These are phyloP conservation scores for Timema podura DNA, from an alignment of 2,888 invertebrate genomes.

Conservation along the genomic window DNA sequence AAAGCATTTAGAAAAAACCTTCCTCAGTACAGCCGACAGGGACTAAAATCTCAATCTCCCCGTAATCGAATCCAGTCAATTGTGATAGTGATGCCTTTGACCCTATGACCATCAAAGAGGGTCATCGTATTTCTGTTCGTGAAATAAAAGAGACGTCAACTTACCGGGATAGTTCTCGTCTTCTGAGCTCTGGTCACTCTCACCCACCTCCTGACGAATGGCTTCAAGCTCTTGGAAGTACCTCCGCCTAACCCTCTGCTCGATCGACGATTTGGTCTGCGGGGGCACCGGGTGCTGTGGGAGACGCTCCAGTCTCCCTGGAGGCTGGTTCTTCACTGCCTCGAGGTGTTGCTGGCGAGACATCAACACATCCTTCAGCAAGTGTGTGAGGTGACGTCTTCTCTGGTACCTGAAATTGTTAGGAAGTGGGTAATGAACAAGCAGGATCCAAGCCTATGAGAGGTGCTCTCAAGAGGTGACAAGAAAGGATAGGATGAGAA, in stretches of 20 bases:
- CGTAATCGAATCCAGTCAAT: too few species aligned
- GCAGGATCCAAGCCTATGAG: too few species aligned
- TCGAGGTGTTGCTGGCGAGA: conserved; percentile 68
- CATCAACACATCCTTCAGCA: conserved; percentile 69
- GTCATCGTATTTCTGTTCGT: neutral
- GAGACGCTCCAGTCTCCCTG: conserved; percentile 46
- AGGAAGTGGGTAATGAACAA: too few species aligned
- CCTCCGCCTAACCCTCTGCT: conserved; percentile 34
- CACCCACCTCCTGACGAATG: conserved; percentile 67
- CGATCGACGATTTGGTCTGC: conserved; percentile 26
- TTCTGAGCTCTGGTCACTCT: conserved; percentile 60
- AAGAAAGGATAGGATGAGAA: too few species aligned
- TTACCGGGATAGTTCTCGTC: conserved; percentile 70
- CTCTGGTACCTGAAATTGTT: conserved; percentile 46
- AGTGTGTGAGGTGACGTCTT: conserved; percentile 53
- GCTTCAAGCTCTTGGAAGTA: conserved; percentile 65
- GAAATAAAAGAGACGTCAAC: neutral
- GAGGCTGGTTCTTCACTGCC: conserved; percentile 61
- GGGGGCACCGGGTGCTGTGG: conserved; percentile 14
- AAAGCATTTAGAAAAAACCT: too few species aligned
- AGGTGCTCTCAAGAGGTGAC: too few species aligned
- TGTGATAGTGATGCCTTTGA: too few species aligned
- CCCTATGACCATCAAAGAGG: conserved; percentile 8
- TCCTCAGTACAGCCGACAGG: too few species aligned
- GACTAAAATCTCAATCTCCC: too few species aligned